These are phyloP conservation scores for Bos indicus DNA, from an alignment of 2,113 vertebrate species.

Conservation along the genomic window DNA sequence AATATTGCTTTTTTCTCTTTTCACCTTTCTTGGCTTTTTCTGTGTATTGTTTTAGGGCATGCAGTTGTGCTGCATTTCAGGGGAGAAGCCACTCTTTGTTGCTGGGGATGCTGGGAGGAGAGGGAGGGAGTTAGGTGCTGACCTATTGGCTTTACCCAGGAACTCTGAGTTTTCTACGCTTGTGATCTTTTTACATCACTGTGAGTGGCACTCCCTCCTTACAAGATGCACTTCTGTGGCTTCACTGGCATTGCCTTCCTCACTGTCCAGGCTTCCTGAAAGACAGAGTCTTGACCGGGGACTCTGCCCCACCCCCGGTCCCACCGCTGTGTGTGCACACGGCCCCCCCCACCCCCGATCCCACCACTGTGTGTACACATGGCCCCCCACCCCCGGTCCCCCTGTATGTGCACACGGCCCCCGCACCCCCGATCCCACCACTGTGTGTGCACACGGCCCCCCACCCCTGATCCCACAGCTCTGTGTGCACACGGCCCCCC, in stretches of 20 bases:
- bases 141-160: background rate
- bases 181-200: fast-evolving
- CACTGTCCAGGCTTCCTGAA: background rate
- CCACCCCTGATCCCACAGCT: fast-evolving
- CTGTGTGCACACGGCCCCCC: no score
- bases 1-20: background rate
- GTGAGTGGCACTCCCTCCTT: background rate
- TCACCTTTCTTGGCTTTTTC: background rate
- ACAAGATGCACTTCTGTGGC: background rate
- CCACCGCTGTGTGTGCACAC: fast-evolving
- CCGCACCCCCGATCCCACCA: background rate
- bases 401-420: fast-evolving
- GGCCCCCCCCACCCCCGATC: background rate
- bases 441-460: fast-evolving
- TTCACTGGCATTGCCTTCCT: background rate
- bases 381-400: no score
- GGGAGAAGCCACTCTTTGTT: background rate
- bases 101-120: background rate
- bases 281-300: background rate
- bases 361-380: background rate
- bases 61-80: background rate
- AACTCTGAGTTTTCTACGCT: background rate
- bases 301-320: background rate
- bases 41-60: background rate
- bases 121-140: background rate